A percentile compares a stretch with the other conserved stretches of the same genome.
Conservation (phyloP, 2,113 vertebrate species). For the Platysteira castanea region DNA sequence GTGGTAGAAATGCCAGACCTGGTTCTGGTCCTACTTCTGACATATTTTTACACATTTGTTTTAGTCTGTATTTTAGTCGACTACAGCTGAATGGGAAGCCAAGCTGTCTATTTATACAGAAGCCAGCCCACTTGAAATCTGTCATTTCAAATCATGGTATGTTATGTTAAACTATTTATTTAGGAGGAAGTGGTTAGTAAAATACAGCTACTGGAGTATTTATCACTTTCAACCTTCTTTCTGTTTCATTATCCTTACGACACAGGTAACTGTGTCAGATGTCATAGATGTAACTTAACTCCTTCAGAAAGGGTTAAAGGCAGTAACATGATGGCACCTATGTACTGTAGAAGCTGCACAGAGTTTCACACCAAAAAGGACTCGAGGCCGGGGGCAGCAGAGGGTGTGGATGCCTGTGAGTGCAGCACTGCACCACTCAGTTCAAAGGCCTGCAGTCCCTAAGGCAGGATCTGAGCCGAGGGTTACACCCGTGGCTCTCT, state of each 20-base stretch:
- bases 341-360: background rate
- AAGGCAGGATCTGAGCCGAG: background rate
- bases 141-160: background rate
- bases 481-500: background rate
- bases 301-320: background rate
- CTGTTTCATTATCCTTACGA: background rate
- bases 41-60: conserved; percentile 36
- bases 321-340: background rate
- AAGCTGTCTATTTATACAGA: conserved; percentile 8
- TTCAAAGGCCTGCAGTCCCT: background rate
- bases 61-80: conserved; percentile 28
- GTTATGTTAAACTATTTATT: background rate
- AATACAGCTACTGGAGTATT: background rate
- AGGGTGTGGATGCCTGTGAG: background rate
- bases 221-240: background rate
- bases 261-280: background rate
- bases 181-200: background rate
- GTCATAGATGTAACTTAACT: too few relatives aligned
- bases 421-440: background rate
- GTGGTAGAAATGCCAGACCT: conserved; percentile 31
- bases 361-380: background rate
- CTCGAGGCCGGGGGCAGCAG: background rate
- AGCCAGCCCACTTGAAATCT: background rate
- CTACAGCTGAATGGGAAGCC: background rate
- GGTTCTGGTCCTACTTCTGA: conserved; percentile 46